Percentiles rank a stretch among this genome's conserved stretches.
Evolutionary conservation across 30 jellyfish, hydroid and myxozoan species (phyloP).

Genomic region (Phacellophora camtschatica): DNA sequence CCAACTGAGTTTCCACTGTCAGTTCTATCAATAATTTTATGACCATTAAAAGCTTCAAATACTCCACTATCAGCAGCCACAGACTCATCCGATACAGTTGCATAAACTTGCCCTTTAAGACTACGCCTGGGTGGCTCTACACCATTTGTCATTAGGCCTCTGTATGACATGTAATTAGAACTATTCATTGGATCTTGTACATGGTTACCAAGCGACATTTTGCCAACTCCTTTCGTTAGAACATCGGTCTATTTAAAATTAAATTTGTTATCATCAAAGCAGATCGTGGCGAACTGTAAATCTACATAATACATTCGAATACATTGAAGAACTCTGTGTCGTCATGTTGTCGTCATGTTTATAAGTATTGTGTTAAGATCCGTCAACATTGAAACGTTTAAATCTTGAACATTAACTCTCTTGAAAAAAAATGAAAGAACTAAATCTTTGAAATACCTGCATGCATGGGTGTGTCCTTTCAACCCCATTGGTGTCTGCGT

Average conservation of each 20-base stretch:
- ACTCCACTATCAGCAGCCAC: constrained; percentile 99
- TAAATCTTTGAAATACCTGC: too few relatives aligned
- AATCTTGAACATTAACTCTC: too few relatives aligned
- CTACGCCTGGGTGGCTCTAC: constrained; percentile 45
- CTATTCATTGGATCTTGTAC: neutral
- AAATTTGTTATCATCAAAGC: too few relatives aligned
- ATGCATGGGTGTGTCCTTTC: constrained; percentile 52
- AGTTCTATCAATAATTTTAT: constrained; percentile 23
- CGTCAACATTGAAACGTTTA: too few relatives aligned
- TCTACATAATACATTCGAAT: too few relatives aligned
- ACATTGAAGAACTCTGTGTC: too few relatives aligned
- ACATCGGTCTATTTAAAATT: constrained; percentile 67
- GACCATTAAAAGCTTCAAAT: constrained; percentile 81
- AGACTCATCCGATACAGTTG: constrained; percentile 94
- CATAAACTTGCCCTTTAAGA: constrained; percentile 68
- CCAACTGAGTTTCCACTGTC: constrained; percentile 64
- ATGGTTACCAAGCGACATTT: neutral
- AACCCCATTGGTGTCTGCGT: constrained; percentile 24
- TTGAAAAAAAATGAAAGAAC: too few relatives aligned
- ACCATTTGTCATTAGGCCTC: constrained; percentile 56
- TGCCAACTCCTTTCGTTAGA: constrained; percentile 17
- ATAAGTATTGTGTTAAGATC: too few relatives aligned
- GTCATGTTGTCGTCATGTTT: too few relatives aligned
- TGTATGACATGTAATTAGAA: constrained; percentile 59
- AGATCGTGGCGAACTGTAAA: too few relatives aligned